A percentile compares a stretch with the other conserved stretches of the same genome.
Evolutionary conservation across 2,113 vertebrate species (phyloP).

Genomic region (Scortum barcoo): DNA sequence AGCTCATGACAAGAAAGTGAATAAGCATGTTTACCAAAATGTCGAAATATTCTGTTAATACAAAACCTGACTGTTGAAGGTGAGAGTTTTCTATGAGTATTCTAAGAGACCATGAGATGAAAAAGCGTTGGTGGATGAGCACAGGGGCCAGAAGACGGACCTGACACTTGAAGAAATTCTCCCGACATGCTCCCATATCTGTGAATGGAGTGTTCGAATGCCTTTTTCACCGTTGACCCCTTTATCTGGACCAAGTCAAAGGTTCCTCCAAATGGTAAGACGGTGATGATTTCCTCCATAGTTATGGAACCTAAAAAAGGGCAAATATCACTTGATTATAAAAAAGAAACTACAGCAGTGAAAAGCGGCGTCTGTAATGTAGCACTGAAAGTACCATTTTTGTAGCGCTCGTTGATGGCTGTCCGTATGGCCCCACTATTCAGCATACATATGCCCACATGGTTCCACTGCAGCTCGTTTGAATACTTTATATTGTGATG

Average conservation of each 20-base stretch:
- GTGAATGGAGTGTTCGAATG: constrained; percentile 90
- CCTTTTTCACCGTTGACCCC: constrained; percentile 90
- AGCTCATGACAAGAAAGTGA: background rate
- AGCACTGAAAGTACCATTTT: constrained; percentile 82
- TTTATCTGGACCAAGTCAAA: constrained; percentile 89
- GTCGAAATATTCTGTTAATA: background rate
- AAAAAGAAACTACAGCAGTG: background rate
- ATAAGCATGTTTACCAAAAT: background rate
- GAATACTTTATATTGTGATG: constrained; percentile 86
- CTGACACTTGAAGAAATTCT: constrained; percentile 94
- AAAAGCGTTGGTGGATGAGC: background rate
- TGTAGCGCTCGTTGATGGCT: constrained; percentile 86
- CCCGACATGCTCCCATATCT: constrained; percentile 87
- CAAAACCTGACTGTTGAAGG: background rate
- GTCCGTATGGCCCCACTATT: constrained; percentile 90
- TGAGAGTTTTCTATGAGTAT: background rate
- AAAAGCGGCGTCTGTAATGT: background rate
- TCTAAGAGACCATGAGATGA: background rate
- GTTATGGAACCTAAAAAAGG: constrained; percentile 87
- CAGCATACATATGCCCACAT: constrained; percentile 90
- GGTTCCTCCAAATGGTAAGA: constrained; percentile 92
- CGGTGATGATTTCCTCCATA: constrained; percentile 88
- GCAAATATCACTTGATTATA: background rate
- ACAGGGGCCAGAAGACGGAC: constrained; percentile 69
- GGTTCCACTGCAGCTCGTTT: constrained; percentile 88